Evolutionary conservation across 2,888 invertebrate species (phyloP).

Genomic region (Parnassius mnemosyne): DNA sequence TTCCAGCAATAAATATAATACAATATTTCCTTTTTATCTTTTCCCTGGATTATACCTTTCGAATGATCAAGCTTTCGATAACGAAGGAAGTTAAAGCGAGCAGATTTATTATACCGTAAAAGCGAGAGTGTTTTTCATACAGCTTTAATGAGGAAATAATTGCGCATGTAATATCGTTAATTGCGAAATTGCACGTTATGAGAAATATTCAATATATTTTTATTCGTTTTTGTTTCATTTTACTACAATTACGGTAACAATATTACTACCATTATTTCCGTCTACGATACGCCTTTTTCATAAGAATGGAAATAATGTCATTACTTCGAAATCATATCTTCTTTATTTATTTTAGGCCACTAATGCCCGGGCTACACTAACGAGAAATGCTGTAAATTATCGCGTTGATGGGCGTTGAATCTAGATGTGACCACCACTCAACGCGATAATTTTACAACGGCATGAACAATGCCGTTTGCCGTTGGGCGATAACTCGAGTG

Average conservation of each 20-base stretch:
- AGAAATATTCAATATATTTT: too few relatives aligned
- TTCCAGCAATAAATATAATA: slow-evolving; percentile 20
- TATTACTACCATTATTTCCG: neutral
- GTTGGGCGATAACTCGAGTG: too few relatives aligned
- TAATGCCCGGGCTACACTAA: too few relatives aligned
- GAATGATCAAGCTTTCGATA: slow-evolving; percentile 14
- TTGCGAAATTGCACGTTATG: neutral
- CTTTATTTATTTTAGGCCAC: too few relatives aligned
- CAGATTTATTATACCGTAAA: slow-evolving; percentile 16
- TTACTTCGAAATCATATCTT: too few relatives aligned
- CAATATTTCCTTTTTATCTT: slow-evolving; percentile 22
- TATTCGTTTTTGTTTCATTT: neutral
- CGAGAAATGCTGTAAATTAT: too few relatives aligned
- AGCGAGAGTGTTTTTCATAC: slow-evolving; percentile 4
- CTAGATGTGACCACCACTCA: too few relatives aligned
- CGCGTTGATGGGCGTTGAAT: too few relatives aligned
- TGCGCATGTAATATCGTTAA: neutral
- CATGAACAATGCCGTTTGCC: too few relatives aligned
- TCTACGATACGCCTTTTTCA: too few relatives aligned
- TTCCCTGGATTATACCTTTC: slow-evolving; percentile 11
- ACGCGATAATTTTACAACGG: too few relatives aligned
- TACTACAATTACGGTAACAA: neutral
- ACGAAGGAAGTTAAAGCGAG: slow-evolving; percentile 17
- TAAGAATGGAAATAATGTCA: too few relatives aligned
- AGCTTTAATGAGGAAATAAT: slow-evolving; percentile 4